phyloP scores from a whole-genome alignment of 2,113 vertebrate species.

The Numenius arquata region DNA sequence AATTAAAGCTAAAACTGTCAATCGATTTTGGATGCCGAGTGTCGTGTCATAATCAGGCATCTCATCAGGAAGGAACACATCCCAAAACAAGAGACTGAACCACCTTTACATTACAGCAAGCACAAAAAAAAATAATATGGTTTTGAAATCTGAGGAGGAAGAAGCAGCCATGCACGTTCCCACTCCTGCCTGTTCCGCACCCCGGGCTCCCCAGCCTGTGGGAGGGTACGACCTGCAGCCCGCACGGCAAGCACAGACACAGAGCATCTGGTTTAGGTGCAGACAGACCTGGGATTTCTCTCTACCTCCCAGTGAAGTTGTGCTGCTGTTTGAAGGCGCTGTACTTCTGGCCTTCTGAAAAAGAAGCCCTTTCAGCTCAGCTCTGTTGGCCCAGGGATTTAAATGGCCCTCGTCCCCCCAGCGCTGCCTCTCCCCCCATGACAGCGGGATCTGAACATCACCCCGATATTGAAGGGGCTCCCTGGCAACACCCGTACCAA shows the following conservation, averaged over 20 bases:
- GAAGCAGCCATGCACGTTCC: background rate
- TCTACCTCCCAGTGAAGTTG: background rate
- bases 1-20: background rate
- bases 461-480: background rate
- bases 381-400: fast-evolving
- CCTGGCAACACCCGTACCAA: background rate
- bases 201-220: fast-evolving
- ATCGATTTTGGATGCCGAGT: background rate
- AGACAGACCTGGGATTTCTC: fast-evolving
- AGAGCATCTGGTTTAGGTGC: fast-evolving
- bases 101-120: background rate
- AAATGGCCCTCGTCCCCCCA: fast-evolving
- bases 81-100: background rate
- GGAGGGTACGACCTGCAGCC: fast-evolving
- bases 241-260: fast-evolving
- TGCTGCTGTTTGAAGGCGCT: fast-evolving
- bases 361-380: background rate
- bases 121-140: too few species aligned
- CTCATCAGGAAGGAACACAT: background rate
- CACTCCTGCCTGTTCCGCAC: background rate
- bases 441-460: background rate
- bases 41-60: background rate
- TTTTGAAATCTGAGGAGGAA: background rate
- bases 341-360: background rate
- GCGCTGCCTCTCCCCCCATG: background rate